Evolutionary conservation across 2,888 invertebrate species (phyloP).

Genomic region (Lingula anatina): DNA sequence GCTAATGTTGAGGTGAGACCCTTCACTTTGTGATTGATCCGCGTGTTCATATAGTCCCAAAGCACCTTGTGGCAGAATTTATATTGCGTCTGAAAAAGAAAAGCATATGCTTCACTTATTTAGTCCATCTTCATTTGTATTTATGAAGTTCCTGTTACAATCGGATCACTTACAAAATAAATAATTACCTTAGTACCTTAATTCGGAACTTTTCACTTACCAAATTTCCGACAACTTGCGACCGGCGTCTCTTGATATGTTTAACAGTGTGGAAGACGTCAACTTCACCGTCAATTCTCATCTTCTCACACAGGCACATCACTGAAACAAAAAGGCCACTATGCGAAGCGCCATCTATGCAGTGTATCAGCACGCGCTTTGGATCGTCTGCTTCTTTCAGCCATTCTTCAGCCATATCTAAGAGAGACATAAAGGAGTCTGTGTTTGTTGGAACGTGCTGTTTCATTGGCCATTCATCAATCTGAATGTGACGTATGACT

Average conservation of each 20-base stretch:
- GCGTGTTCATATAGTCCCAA: slow-evolving; percentile 37
- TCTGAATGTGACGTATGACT: slow-evolving; percentile 43
- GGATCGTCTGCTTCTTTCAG: slow-evolving; percentile 12
- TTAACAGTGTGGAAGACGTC: slow-evolving; percentile 48
- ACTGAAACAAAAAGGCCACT: slow-evolving; percentile 41
- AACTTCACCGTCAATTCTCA: slow-evolving; percentile 35
- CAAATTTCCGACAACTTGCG: slow-evolving; percentile 34
- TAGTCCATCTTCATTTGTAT: not conserved
- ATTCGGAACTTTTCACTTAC: too few species aligned
- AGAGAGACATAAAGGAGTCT: slow-evolving; percentile 35
- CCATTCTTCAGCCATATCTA: slow-evolving; percentile 40
- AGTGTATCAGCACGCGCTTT: slow-evolving; percentile 38
- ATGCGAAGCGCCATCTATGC: slow-evolving; percentile 47
- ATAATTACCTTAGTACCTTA: not conserved
- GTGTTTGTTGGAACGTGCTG: slow-evolving; percentile 40
- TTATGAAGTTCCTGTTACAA: not conserved
- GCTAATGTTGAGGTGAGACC: too few species aligned
- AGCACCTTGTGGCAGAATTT: slow-evolving; percentile 45
- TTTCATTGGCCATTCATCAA: slow-evolving; percentile 39
- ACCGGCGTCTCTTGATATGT: slow-evolving; percentile 38
- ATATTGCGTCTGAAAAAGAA: slow-evolving; percentile 41
- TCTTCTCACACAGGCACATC: slow-evolving; percentile 34
- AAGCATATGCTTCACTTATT: not conserved
- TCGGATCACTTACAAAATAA: not conserved
- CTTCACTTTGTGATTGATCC: too few species aligned